A percentile compares a stretch with the other conserved stretches of the same genome.
Evolutionary conservation across 1,140 invertebrate genomes (phyloP).

Genomic region (Trichonephila inaurata): DNA sequence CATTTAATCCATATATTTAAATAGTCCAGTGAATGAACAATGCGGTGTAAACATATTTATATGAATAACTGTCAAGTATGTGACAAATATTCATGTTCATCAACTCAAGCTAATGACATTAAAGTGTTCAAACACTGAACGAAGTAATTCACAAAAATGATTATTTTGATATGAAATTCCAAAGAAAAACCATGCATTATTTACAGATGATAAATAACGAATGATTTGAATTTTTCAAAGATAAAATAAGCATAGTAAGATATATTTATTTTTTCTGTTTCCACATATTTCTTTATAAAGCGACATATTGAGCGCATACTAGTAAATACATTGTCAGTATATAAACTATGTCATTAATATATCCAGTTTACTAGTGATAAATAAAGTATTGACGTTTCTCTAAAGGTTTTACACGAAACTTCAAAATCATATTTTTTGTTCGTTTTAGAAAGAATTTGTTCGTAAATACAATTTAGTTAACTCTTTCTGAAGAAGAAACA

Average conservation of each 20-base stretch:
- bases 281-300: not conserved
- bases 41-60: not conserved
- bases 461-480: not conserved
- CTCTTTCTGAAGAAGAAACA: not conserved
- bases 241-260: not conserved
- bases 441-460: conserved; percentile 1
- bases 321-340: not conserved
- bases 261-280: not conserved
- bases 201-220: conserved; percentile 8
- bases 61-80: not conserved
- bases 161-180: not conserved
- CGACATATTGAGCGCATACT: not conserved
- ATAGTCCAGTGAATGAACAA: not conserved
- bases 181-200: not conserved
- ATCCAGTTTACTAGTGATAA: not conserved
- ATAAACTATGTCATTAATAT: not conserved
- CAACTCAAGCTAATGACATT: not conserved
- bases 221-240: not conserved
- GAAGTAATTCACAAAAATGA: not conserved
- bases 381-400: not conserved
- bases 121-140: not conserved
- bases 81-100: not conserved
- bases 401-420: not conserved
- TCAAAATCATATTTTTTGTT: not conserved
- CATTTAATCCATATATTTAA: not conserved